Conservation (phyloP, 2,113 vertebrate species). For the Sisor rabdophorus region DNA sequence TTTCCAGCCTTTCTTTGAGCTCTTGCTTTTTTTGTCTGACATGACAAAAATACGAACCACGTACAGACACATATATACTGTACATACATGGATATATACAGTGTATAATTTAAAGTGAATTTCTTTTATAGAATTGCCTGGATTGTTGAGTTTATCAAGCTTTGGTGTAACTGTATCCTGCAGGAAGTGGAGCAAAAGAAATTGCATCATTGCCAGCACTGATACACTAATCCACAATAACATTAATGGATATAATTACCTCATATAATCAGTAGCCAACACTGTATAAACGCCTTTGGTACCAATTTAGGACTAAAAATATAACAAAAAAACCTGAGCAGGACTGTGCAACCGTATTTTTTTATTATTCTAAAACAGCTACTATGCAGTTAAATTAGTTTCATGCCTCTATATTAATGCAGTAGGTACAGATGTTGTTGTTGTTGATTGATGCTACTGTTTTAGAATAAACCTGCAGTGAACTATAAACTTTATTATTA, state of each 20-base stretch:
- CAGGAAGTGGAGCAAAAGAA: slow-evolving; percentile 3
- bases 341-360: background rate
- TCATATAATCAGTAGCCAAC: background rate
- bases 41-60: slow-evolving; percentile 4
- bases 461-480: background rate
- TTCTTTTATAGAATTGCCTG: background rate
- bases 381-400: too few relatives aligned
- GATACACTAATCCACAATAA: background rate
- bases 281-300: background rate
- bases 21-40: background rate
- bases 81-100: background rate
- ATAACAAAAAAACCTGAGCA: background rate
- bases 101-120: background rate
- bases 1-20: slow-evolving; percentile 28
- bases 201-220: slow-evolving; percentile 4
- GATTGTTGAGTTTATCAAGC: background rate
- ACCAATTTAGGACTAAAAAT: background rate
- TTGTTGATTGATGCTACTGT: background rate
- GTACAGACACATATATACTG: background rate
- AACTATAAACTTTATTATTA: too few relatives aligned
- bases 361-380: background rate
- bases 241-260: background rate
- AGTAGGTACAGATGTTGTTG: too few relatives aligned
- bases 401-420: too few relatives aligned
- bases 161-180: slow-evolving; percentile 9